These are phyloP conservation scores for Diuraphis noxia DNA, from an alignment of 1,140 invertebrate genomes.

Conservation along the genomic window DNA sequence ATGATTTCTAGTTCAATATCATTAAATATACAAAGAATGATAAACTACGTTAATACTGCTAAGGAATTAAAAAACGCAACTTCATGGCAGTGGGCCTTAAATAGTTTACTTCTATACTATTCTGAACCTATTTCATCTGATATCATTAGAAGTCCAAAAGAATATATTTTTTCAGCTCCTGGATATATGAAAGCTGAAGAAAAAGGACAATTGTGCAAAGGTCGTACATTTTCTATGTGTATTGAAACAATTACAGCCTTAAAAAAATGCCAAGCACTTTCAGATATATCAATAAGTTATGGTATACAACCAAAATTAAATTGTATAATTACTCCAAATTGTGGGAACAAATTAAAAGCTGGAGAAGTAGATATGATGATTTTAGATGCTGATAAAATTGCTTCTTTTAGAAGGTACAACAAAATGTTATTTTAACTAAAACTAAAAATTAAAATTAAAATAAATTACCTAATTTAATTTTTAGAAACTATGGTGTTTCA, in stretches of 20 bases:
- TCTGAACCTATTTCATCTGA: constrained; percentile 27
- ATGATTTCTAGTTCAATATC: not conserved
- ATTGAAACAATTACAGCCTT: constrained; percentile 10
- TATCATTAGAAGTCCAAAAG: constrained; percentile 31
- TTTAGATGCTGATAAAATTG: constrained; percentile 26
- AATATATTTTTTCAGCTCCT: constrained; percentile 25
- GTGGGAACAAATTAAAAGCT: constrained; percentile 14
- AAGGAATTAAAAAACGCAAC: constrained; percentile 8
- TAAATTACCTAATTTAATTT: not conserved
- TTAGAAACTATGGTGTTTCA: constrained; percentile 9
- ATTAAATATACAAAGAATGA: constrained; percentile 19
- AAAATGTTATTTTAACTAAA: not conserved
- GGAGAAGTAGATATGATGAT: constrained; percentile 35
- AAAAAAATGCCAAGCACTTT: constrained; percentile 32
- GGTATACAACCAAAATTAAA: constrained; percentile 42
- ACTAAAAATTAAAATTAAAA: not conserved
- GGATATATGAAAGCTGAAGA: constrained; percentile 28
- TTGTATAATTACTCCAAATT: not conserved
- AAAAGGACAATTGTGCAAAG: not conserved
- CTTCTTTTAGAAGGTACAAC: constrained; percentile 20
- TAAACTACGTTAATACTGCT: constrained; percentile 32
- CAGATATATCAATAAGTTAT: constrained; percentile 41
- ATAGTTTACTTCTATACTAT: constrained; percentile 40
- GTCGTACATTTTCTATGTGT: constrained; percentile 30
- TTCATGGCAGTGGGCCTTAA: constrained; percentile 36